These are phyloP conservation scores for Penaeus monodon DNA, from an alignment of 2,888 invertebrate species.

Conservation along the genomic window DNA sequence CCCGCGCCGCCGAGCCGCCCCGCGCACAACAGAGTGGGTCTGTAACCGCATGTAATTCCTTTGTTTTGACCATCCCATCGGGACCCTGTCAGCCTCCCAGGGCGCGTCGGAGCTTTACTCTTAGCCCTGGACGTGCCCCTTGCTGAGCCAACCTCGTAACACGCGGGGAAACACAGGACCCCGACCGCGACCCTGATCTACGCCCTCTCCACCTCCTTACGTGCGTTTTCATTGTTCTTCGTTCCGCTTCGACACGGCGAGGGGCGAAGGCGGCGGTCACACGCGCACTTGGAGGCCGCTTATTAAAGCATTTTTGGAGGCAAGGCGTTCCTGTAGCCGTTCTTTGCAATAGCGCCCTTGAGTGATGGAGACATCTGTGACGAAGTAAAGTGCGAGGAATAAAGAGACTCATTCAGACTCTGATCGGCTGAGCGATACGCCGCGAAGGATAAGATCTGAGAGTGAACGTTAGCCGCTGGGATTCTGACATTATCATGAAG, in stretches of 20 bases:
- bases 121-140: slow-evolving; percentile 50
- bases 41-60: slow-evolving; percentile 59
- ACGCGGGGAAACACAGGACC: slow-evolving; percentile 57
- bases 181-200: slow-evolving; percentile 51
- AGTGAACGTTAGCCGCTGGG: slow-evolving; percentile 60
- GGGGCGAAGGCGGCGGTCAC: neutral
- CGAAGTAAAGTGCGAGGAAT: neutral
- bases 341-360: neutral
- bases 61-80: slow-evolving; percentile 61
- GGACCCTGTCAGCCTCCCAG: slow-evolving; percentile 51
- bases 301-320: neutral
- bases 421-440: slow-evolving; percentile 43
- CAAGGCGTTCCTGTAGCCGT: no score
- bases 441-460: slow-evolving; percentile 54
- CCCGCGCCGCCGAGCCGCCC: neutral
- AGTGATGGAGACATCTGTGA: neutral
- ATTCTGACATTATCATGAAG: slow-evolving; percentile 61
- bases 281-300: neutral
- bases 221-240: slow-evolving; percentile 26
- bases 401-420: neutral
- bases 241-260: neutral
- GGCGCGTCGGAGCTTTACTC: slow-evolving; percentile 54
- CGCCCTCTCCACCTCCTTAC: slow-evolving; percentile 7
- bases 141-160: slow-evolving; percentile 57
- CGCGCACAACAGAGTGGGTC: neutral